Percentiles rank a stretch among this genome's conserved stretches.
phyloP scores from a whole-genome alignment of 2,888 invertebrate genomes.

The Tiliacea citrago region DNA sequence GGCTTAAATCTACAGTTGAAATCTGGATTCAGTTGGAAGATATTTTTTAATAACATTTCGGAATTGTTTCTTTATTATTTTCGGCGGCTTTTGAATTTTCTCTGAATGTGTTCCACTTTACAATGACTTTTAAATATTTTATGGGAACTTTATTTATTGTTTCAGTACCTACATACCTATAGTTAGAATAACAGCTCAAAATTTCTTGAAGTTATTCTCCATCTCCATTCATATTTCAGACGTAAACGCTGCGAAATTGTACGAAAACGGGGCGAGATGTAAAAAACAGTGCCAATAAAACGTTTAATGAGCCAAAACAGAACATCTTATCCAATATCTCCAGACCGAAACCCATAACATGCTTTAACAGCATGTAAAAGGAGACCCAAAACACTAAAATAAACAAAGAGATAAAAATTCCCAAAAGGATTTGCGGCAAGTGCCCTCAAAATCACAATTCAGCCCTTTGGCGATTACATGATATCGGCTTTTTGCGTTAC shows the following conservation, averaged over 20 bases:
- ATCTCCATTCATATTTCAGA: neutral
- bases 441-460: conserved; percentile 75
- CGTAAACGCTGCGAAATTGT: neutral
- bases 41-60: conserved; percentile 28
- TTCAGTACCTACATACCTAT: neutral
- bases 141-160: neutral
- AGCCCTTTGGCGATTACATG: conserved; percentile 75
- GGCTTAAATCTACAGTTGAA: conserved; percentile 31
- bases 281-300: conserved; percentile 2
- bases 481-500: conserved; percentile 69
- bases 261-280: neutral
- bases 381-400: conserved; percentile 70
- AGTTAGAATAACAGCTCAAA: neutral
- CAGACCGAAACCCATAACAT: conserved; percentile 50
- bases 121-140: neutral
- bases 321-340: conserved; percentile 53
- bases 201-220: neutral
- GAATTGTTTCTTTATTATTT: conserved; percentile 10
- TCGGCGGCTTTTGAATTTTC: neutral
- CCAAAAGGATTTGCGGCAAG: conserved; percentile 72
- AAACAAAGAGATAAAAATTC: conserved; percentile 75
- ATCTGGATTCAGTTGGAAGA: conserved; percentile 13
- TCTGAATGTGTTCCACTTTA: neutral
- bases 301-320: conserved; percentile 54
- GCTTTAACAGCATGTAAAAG: conserved; percentile 58